phyloP scores from a whole-genome alignment of 2,113 vertebrate species.

The Baryphthengus martii region DNA sequence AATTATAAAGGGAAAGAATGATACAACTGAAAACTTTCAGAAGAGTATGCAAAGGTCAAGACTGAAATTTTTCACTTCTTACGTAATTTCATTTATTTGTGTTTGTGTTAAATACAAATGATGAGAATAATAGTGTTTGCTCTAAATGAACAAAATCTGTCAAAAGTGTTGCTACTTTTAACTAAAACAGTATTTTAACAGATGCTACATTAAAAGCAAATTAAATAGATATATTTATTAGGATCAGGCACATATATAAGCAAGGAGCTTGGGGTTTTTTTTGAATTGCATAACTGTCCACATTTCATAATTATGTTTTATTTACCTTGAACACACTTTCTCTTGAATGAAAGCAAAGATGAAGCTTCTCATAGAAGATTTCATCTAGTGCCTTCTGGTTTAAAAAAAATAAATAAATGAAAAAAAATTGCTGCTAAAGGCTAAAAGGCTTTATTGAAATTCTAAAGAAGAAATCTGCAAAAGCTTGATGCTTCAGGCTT shows the following conservation, averaged over 20 bases:
- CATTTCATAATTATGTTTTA: constrained; percentile 29
- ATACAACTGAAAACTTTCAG: neutral
- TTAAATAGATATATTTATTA: neutral
- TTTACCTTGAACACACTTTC: constrained; percentile 50
- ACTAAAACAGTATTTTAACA: neutral
- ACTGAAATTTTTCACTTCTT: neutral
- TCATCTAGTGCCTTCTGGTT: constrained; percentile 50
- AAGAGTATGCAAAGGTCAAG: neutral
- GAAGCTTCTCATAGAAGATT: constrained; percentile 61
- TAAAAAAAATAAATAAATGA: neutral
- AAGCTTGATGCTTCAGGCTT: constrained; percentile 62
- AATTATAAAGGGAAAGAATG: neutral
- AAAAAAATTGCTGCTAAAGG: constrained; percentile 37
- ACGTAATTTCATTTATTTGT: neutral
- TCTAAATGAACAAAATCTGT: neutral
- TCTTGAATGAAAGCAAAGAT: constrained; percentile 54
- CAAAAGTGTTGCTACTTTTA: neutral
- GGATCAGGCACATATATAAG: neutral
- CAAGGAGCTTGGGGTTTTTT: neutral
- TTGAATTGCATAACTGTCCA: neutral
- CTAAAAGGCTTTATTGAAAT: constrained; percentile 73
- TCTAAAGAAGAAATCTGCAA: constrained; percentile 64
- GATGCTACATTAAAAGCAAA: neutral
- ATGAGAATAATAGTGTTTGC: neutral
- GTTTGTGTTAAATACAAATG: neutral